Percentiles rank a stretch among this genome's conserved stretches.
These are phyloP conservation scores for Procambarus clarkii DNA, from an alignment of 1,140 invertebrate genomes.

Conservation along the genomic window DNA sequence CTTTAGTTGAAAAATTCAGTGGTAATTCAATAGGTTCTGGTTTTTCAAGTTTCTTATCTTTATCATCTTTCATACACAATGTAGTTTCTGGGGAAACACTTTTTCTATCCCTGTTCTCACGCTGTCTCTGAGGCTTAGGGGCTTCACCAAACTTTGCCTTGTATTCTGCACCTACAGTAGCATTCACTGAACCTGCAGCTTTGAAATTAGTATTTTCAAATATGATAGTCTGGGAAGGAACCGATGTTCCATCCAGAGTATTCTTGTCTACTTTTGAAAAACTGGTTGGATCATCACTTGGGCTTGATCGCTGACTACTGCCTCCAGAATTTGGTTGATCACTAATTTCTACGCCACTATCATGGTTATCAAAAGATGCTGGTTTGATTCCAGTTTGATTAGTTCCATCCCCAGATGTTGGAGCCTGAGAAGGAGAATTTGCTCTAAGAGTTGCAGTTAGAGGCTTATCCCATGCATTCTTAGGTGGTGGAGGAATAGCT, in stretches of 20 bases:
- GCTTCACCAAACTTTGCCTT: slow-evolving; percentile 74
- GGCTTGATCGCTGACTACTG: slow-evolving; percentile 78
- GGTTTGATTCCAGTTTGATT: slow-evolving; percentile 74
- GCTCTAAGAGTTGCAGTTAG: slow-evolving; percentile 73
- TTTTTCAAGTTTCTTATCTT: slow-evolving; percentile 73
- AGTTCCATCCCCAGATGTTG: slow-evolving; percentile 72
- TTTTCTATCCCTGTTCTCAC: slow-evolving; percentile 77
- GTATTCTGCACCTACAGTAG: slow-evolving; percentile 72
- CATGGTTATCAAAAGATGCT: slow-evolving; percentile 76
- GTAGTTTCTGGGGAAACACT: slow-evolving; percentile 77
- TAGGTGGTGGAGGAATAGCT: slow-evolving; percentile 75
- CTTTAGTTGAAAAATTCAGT: slow-evolving; percentile 79
- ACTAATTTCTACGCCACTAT: slow-evolving; percentile 79
- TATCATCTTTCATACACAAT: slow-evolving; percentile 75
- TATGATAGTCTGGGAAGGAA: slow-evolving; percentile 91
- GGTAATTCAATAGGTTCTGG: slow-evolving; percentile 81
- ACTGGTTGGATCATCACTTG: slow-evolving; percentile 75
- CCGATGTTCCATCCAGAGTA: slow-evolving; percentile 83
- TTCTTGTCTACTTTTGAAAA: slow-evolving; percentile 72
- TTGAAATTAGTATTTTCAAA: slow-evolving; percentile 95
- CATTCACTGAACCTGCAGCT: slow-evolving; percentile 75
- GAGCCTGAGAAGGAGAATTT: slow-evolving; percentile 63
- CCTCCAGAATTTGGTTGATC: slow-evolving; percentile 77
- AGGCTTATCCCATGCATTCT: slow-evolving; percentile 78
- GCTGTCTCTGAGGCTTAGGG: slow-evolving; percentile 77